Evolutionary conservation across 2,888 invertebrate genomes (phyloP).

Genomic region (Amblyteles armatorius): DNA sequence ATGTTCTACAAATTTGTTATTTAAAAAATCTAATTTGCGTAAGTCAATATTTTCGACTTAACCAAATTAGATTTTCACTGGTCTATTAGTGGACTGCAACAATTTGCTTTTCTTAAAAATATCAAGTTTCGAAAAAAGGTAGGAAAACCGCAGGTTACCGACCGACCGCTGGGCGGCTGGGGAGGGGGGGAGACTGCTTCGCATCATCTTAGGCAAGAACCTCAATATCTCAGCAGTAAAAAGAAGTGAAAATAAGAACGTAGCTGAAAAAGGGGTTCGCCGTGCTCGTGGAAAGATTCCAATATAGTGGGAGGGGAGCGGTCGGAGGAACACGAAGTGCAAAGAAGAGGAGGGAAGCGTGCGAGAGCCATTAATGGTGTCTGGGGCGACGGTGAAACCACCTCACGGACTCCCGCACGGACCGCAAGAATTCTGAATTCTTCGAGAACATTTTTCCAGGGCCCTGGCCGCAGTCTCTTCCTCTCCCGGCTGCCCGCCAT

Average conservation of each 20-base stretch:
- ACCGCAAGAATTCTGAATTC: conserved; percentile 51
- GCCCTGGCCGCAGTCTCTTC: background rate
- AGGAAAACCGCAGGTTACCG: background rate
- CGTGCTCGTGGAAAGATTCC: conserved; percentile 69
- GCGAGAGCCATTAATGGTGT: conserved; percentile 68
- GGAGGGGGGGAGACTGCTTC: background rate
- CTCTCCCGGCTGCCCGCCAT: conserved; percentile 17
- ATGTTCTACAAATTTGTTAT: background rate
- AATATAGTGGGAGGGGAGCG: conserved; percentile 63
- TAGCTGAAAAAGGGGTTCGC: background rate
- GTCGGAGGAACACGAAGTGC: conserved; percentile 14
- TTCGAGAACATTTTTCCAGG: conserved; percentile 24
- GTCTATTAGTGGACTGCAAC: background rate
- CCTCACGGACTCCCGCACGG: conserved; percentile 1
- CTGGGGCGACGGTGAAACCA: conserved; percentile 47
- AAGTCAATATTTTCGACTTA: background rate
- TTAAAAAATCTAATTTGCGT: background rate
- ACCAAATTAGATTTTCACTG: background rate
- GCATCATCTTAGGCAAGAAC: background rate
- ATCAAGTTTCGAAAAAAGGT: background rate
- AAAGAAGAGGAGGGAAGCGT: conserved; percentile 8
- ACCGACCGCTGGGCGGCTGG: background rate
- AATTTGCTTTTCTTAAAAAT: background rate
- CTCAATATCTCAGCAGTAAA: conserved; percentile 17
- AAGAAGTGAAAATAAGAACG: conserved; percentile 14